Conservation (phyloP, 1,140 invertebrate species). For the Drosophila navojoa region DNA sequence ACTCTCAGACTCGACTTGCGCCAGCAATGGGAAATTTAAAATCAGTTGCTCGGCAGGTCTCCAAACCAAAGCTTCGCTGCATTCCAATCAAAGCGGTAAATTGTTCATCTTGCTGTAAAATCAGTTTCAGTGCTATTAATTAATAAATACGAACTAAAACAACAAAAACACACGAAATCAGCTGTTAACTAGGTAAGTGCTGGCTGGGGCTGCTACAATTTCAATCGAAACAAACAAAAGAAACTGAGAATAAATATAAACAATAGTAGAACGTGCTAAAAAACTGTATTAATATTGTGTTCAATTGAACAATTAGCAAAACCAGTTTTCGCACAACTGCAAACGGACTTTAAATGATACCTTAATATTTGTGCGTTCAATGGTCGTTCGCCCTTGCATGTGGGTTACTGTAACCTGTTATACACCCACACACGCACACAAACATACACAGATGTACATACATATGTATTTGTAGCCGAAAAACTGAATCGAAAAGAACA, state of each 20-base stretch:
- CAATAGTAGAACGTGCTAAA: conserved; percentile 11
- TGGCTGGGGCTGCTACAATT: conserved; percentile 4
- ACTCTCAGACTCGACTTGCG: conserved; percentile 52
- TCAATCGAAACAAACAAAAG: background rate
- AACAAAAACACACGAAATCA: conserved; percentile 34
- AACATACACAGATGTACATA: too few relatives aligned
- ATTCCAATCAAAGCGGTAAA: conserved; percentile 18
- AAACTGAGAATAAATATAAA: background rate
- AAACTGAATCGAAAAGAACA: conserved; percentile 10
- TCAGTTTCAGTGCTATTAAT: conserved; percentile 33
- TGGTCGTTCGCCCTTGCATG: conserved; percentile 39
- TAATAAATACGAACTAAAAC: conserved; percentile 38
- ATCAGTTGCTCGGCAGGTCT: conserved; percentile 68
- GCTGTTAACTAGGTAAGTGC: conserved; percentile 64
- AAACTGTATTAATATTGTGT: conserved; percentile 13
- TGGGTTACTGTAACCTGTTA: conserved; percentile 66
- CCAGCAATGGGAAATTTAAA: conserved; percentile 43
- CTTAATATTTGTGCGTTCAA: conserved; percentile 32
- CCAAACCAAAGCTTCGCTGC: conserved; percentile 46
- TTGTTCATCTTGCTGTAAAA: background rate
- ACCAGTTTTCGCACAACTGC: conserved; percentile 21
- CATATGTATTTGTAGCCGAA: background rate
- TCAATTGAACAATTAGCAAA: conserved; percentile 17
- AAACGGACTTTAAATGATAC: conserved; percentile 18
- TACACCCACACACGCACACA: conserved; percentile 4